Base-by-base conservation (phyloP, 2,888 invertebrate species). In the Lydus trimaculatus region DNA sequence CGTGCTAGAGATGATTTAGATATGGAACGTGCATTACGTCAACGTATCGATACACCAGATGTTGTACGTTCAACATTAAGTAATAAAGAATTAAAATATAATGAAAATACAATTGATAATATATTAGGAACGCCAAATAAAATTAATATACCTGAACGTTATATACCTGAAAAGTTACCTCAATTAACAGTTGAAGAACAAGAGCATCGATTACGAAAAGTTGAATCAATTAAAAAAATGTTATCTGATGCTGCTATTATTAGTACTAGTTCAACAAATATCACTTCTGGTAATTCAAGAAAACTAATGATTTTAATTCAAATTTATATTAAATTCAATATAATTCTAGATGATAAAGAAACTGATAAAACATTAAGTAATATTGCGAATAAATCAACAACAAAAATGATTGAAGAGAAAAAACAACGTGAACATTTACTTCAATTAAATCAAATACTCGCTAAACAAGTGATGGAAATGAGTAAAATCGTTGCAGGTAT, bases 401-500 rank as follows among this genome's bases (percentile, higher is more conserved):
- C 81, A 15, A 84, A 83, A 76, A 89, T 89, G 85, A 86, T 88
- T 63, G 94, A 93, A 80, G 96, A 96, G 84, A 96, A 95, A 86
- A 89, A 92, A 76, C 95, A 95, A 82, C 89, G 97, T 64, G 95
- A 96, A 79, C 95, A 96, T 84, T 88, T 97, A 79, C 89, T 97
- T 72, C 95, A 95, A 83, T 88, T 97, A 80, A 95, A 95, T 87
- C 96, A 97, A 87, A 93, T 96, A 79, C 88, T 97, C 78, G 97
- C 97, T 71, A 93, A 94, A 84, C 94, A 95, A 88, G 97, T 97
- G 79, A 97, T 96, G 89, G 94, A 95, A 87, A 95, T 95, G 90
- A 96, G 96, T 87, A 95, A 96, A 89, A 94, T 95, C 84, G 96
- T 96, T 79, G 97, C 97, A 86, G 97, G 97, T 97, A n/a, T n/a